phyloP scores from a whole-genome alignment of 2,797 vertebrate genomes.

The Coregonus suidteri region DNA sequence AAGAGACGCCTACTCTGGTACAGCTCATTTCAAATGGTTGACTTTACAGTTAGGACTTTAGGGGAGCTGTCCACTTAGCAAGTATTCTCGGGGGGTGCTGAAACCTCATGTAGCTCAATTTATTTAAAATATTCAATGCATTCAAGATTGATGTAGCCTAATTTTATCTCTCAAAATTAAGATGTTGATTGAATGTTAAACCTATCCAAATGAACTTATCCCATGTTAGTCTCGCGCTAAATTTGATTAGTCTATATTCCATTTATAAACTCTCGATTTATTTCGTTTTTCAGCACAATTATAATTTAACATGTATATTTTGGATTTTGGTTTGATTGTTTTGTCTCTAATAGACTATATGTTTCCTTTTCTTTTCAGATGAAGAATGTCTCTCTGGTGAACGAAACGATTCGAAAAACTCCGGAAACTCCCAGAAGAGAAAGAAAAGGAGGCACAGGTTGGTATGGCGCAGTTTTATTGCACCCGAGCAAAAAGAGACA shows the following conservation, averaged over 20 bases:
- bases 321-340: neutral
- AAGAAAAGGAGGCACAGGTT: constrained; percentile 95
- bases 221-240: no score
- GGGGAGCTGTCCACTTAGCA: constrained; percentile 24
- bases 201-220: no score
- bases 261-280: no score
- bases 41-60: neutral
- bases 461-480: neutral
- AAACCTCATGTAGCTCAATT: constrained; percentile 6
- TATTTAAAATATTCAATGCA: neutral
- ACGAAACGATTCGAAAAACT: constrained; percentile 77
- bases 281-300: no score
- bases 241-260: no score
- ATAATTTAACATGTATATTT: neutral
- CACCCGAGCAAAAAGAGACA: neutral
- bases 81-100: constrained; percentile 23
- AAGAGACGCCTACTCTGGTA: constrained; percentile 85
- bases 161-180: no score
- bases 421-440: constrained; percentile 78
- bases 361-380: constrained; percentile 70
- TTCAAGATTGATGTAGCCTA: neutral
- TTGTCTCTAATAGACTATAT: neutral
- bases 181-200: no score
- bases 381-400: constrained; percentile 87
- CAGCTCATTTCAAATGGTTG: neutral